Percentiles rank a stretch among this genome's conserved stretches.
phyloP scores from a whole-genome alignment of 2,888 invertebrate species.

The Drosophila meridionalis region DNA sequence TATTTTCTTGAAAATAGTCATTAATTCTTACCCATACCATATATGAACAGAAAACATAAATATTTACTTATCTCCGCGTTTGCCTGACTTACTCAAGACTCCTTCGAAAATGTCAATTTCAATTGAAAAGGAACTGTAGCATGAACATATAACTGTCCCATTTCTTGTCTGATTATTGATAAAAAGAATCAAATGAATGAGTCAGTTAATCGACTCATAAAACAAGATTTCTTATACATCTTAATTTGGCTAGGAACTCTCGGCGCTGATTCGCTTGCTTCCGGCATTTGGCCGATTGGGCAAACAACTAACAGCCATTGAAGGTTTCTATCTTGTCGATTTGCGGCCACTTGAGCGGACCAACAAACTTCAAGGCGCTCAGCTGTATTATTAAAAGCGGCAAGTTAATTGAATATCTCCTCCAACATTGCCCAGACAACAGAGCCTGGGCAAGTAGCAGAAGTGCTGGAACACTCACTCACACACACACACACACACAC shows the following conservation, averaged over 20 bases:
- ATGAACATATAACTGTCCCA: background rate
- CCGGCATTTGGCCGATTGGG: conserved; percentile 7
- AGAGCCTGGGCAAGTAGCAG: conserved; percentile 28
- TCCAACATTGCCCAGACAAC: conserved; percentile 58
- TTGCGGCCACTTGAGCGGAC: conserved; percentile 56
- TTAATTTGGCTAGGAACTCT: conserved; percentile 20
- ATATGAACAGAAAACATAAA: background rate
- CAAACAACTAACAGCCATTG: conserved; percentile 41
- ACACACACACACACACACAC: background rate
- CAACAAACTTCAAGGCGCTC: conserved; percentile 59
- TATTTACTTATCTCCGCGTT: background rate
- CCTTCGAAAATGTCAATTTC: background rate
- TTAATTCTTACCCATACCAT: background rate
- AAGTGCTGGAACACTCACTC: background rate
- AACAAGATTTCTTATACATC: background rate
- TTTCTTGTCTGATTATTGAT: background rate
- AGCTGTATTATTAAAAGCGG: conserved; percentile 35
- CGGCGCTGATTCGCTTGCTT: background rate
- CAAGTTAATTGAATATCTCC: conserved; percentile 64
- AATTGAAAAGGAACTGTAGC: background rate
- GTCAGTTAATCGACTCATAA: background rate
- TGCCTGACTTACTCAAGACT: background rate
- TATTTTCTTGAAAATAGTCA: too few species aligned
- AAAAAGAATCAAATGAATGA: background rate
- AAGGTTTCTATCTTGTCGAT: conserved; percentile 39